Evolutionary conservation across 2,888 invertebrate genomes (phyloP).

Genomic region (Congeria kusceri): DNA sequence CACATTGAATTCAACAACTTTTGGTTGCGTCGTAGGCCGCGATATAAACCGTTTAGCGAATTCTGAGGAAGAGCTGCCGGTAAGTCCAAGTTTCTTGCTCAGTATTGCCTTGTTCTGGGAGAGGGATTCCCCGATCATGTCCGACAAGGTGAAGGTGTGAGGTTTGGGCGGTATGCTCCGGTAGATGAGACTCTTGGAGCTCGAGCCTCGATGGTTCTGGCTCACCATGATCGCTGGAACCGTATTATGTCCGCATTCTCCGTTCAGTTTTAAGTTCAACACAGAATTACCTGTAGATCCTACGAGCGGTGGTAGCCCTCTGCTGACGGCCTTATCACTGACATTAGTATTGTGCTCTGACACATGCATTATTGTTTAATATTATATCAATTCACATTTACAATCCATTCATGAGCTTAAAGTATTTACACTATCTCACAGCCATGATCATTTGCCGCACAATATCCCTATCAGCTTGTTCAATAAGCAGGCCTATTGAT

Average conservation of each 20-base stretch:
- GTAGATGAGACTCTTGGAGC: slow-evolving; percentile 59
- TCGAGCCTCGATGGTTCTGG: slow-evolving; percentile 27
- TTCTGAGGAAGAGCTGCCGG: slow-evolving; percentile 71
- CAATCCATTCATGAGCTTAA: slow-evolving; percentile 44
- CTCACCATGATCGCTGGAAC: slow-evolving; percentile 28
- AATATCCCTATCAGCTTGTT: slow-evolving; percentile 21
- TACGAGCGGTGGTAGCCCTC: slow-evolving; percentile 27
- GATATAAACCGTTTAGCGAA: slow-evolving; percentile 74
- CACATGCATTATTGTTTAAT: slow-evolving; percentile 40
- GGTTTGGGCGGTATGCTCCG: slow-evolving; percentile 73
- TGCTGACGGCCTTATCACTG: slow-evolving; percentile 12
- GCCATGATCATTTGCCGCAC: slow-evolving; percentile 21
- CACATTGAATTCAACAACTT: slow-evolving; percentile 74
- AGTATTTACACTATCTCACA: slow-evolving; percentile 32
- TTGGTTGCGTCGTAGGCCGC: slow-evolving; percentile 73
- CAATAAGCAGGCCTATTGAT: slow-evolving; percentile 25
- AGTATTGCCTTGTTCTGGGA: slow-evolving; percentile 45
- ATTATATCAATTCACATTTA: slow-evolving; percentile 44
- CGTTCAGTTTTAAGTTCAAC: background rate
- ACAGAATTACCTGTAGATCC: background rate
- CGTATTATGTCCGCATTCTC: slow-evolving; percentile 33
- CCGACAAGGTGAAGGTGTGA: slow-evolving; percentile 69
- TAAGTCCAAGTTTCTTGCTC: slow-evolving; percentile 64
- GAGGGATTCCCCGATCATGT: slow-evolving; percentile 60
- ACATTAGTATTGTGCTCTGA: slow-evolving; percentile 17